These are phyloP conservation scores for Anastrepha ludens DNA, from an alignment of 1,140 invertebrate genomes.

Conservation along the genomic window DNA sequence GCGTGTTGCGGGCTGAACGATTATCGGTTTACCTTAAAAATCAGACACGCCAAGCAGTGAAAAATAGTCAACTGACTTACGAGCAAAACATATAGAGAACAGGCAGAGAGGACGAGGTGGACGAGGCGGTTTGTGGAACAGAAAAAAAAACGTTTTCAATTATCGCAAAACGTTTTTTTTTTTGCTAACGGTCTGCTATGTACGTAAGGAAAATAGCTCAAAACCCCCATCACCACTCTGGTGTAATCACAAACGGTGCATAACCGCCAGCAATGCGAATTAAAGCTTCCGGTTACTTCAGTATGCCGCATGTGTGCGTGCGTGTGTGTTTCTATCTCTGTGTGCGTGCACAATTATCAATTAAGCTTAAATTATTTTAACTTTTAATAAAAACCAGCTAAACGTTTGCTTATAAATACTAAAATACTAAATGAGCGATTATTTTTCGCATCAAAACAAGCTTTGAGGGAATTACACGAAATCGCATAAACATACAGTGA, in stretches of 20 bases:
- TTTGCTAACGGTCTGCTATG: not conserved
- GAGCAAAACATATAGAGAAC: not conserved
- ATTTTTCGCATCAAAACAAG: too few species aligned
- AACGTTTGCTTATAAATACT: not conserved
- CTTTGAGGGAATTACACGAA: too few species aligned
- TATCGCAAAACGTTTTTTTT: not conserved
- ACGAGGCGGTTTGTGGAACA: not conserved
- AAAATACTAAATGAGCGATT: not conserved
- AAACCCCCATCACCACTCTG: not conserved
- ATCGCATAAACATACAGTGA: too few species aligned
- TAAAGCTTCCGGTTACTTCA: not conserved
- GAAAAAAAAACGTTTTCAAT: not conserved
- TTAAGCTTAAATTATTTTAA: not conserved
- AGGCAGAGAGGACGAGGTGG: not conserved
- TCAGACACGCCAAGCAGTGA: not conserved
- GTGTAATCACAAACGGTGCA: not conserved
- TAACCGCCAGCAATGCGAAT: not conserved
- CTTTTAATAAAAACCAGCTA: not conserved
- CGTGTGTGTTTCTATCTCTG: not conserved
- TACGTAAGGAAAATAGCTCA: not conserved
- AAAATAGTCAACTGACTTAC: not conserved
- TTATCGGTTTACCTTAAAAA: slow-evolving; percentile 25
- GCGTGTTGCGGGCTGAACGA: not conserved
- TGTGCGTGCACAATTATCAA: not conserved
- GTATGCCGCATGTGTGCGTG: not conserved